phyloP scores from a whole-genome alignment of 2,113 vertebrate species.

The Lichenostomus cassidix region DNA sequence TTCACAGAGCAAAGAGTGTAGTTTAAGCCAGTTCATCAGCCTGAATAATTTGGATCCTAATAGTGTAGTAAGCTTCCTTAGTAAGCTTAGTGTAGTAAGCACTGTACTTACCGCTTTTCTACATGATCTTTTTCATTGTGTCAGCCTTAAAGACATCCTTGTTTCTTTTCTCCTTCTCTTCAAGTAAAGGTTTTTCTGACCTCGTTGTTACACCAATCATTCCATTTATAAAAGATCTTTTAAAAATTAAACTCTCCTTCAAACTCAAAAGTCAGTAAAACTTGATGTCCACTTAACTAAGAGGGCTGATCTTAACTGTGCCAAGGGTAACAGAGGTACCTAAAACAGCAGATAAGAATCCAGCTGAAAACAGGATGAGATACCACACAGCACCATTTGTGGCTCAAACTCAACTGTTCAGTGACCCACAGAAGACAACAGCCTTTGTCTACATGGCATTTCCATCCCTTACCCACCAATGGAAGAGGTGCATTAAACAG shows the following conservation, averaged over 20 bases:
- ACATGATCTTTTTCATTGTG: not conserved
- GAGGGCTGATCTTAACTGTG: not conserved
- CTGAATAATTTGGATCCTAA: not conserved
- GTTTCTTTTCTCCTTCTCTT: not conserved
- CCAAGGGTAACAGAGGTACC: not conserved
- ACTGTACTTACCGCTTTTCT: not conserved
- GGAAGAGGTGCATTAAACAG: not conserved
- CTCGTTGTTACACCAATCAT: not conserved
- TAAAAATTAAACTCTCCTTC: not conserved
- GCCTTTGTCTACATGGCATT: not conserved
- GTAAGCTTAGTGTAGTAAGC: not conserved
- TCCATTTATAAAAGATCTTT: not conserved
- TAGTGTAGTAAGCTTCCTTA: too few relatives aligned
- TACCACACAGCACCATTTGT: not conserved
- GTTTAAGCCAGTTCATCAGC: not conserved
- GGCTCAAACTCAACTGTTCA: not conserved
- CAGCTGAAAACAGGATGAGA: not conserved
- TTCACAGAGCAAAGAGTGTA: not conserved
- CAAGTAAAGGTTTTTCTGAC: not conserved
- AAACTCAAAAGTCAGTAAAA: not conserved
- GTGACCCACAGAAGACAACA: not conserved
- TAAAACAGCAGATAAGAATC: not conserved
- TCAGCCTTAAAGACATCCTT: not conserved
- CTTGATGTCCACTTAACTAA: not conserved
- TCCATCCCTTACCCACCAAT: not conserved